Evolutionary conservation across 2,797 vertebrate species (phyloP), one percentile per base, ranked within the genome.

Genomic region (Ciconia nigra): DNA sequence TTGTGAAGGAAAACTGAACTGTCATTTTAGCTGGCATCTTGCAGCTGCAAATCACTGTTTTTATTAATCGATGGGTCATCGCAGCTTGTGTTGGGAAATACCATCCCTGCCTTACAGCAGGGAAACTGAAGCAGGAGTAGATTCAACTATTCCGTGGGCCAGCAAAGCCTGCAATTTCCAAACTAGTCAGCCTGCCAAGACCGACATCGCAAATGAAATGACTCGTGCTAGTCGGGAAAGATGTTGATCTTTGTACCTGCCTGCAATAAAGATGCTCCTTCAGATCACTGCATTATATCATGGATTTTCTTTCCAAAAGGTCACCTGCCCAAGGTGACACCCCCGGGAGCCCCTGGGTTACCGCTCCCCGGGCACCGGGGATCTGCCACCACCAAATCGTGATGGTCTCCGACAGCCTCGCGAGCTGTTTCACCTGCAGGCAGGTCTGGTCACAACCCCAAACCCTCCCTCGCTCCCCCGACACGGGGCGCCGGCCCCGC

Each of bases 121-220:
- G 35, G 31, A 49, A 61, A 82, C 77, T 26, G 41, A 42, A 41
- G 46, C 0, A 31, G 49, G n/a, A 62, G 21, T 3, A 67, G 21
- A 33, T 3, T 0, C 10, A 76, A 12, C 62, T 66, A 4, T 7
- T 10, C 69, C 4, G 13, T 2, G n/a, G 37, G 49, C 33, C 76
- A 77, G 76, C 57, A 55, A 59, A 52, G 35, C 47, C 54, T 29
- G 37, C 13, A 4, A 20, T 39, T 72, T 21, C 57, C 29, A 12
- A 20, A 52, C 69, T 21, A 9, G 33, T 51, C 19, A 25, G 42
- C 51, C 46, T 51, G 81, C 46, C 17, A 12, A 39, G 61, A 20
- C 59, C 4, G 22, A 55, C 47, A 41, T 0, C 0, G 3, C 13
- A 31, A 76, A 42, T 0, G 25, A 63, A 19, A 10, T 0, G 7